Percentiles rank a stretch among this genome's conserved stretches.
phyloP scores from a whole-genome alignment of 2,888 invertebrate species.

The Apotomis betuletana region DNA sequence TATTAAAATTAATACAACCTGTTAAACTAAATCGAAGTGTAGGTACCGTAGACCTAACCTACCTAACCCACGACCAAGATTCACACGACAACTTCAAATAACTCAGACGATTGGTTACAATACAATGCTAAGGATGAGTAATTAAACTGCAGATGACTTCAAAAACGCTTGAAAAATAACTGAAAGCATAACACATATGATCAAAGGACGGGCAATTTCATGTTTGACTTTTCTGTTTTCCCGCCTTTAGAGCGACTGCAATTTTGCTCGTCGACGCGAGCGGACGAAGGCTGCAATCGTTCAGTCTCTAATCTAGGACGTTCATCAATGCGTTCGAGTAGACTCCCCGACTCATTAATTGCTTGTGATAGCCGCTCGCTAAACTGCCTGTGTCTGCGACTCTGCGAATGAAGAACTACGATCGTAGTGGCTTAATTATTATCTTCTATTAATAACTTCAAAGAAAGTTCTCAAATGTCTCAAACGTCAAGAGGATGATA shows the following conservation, averaged over 20 bases:
- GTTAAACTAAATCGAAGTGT: too few relatives aligned
- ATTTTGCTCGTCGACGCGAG: slow-evolving; percentile 41
- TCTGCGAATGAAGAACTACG: slow-evolving; percentile 1
- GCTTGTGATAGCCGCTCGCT: slow-evolving; percentile 43
- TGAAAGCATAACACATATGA: background rate
- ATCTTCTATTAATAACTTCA: too few relatives aligned
- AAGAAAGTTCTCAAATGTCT: too few relatives aligned
- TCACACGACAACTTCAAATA: too few relatives aligned
- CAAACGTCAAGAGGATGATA: too few relatives aligned
- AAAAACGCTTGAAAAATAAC: background rate
- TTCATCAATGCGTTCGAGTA: slow-evolving; percentile 43
- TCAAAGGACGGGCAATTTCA: background rate
- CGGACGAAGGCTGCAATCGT: slow-evolving; percentile 40
- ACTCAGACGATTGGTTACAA: too few relatives aligned
- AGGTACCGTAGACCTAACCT: too few relatives aligned
- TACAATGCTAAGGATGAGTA: too few relatives aligned
- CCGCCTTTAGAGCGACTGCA: slow-evolving; percentile 25
- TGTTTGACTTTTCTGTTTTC: slow-evolving; percentile 16
- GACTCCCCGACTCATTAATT: slow-evolving; percentile 46
- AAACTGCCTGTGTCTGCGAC: slow-evolving; percentile 6
- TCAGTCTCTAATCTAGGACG: slow-evolving; percentile 45
- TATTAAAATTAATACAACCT: too few relatives aligned
- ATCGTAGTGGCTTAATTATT: too few relatives aligned
- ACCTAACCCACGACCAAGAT: too few relatives aligned
- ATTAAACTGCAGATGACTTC: too few relatives aligned